Evolutionary conservation across 92 coral and sea anemone species (phyloP).

Genomic region (Siderastrea radians): DNA sequence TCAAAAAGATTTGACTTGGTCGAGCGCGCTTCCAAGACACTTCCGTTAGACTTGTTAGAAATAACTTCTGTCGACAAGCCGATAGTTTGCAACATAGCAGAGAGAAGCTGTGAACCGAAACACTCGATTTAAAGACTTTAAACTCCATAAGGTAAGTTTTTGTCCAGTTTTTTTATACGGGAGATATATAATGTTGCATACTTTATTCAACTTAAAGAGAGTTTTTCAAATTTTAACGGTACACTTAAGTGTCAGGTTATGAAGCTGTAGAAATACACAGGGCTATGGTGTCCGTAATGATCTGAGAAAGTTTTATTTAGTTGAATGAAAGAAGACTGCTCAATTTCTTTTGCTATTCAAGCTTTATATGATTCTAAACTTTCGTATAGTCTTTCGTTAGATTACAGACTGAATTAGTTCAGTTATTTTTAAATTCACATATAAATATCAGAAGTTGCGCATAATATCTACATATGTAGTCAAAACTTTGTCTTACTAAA

Average conservation of each 20-base stretch:
- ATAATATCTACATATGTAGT: too few species aligned
- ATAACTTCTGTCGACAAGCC: background rate
- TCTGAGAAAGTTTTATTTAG: too few species aligned
- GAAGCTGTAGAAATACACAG: background rate
- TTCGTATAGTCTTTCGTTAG: too few species aligned
- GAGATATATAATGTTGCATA: background rate
- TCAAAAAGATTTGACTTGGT: background rate
- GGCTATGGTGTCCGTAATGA: too few species aligned
- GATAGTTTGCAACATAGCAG: too few species aligned
- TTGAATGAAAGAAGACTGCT: too few species aligned
- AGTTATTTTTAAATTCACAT: too few species aligned
- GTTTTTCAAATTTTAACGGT: slow-evolving; percentile 14
- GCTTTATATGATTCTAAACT: too few species aligned
- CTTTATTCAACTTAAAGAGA: background rate
- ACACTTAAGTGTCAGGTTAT: background rate
- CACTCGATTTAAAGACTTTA: background rate
- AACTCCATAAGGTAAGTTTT: background rate
- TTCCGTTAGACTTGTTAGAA: background rate
- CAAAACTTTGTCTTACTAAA: too few species aligned
- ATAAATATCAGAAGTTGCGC: too few species aligned
- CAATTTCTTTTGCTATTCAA: too few species aligned
- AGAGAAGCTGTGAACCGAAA: background rate
- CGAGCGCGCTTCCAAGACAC: background rate
- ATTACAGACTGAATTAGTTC: too few species aligned
- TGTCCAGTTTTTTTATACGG: background rate